Evolutionary conservation across 2,797 vertebrate genomes (phyloP).

Genomic region (Xenops minutus): DNA sequence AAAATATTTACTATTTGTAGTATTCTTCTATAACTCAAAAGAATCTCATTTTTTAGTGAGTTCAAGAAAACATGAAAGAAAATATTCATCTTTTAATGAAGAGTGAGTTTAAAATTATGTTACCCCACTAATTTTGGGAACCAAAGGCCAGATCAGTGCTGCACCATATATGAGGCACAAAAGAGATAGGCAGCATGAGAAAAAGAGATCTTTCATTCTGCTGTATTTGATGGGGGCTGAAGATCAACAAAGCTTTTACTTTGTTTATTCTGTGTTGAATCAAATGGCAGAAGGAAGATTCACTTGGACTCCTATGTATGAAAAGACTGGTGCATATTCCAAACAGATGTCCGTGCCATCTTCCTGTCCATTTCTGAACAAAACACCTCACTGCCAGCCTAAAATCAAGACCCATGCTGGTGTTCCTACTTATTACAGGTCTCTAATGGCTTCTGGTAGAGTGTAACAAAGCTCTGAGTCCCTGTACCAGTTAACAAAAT

Average conservation of each 20-base stretch:
- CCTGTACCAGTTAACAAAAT: constrained; percentile 27
- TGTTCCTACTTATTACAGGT: constrained; percentile 14
- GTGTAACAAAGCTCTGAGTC: constrained; percentile 24
- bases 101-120: not conserved
- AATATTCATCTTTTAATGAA: not conserved
- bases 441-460: constrained; percentile 23
- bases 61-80: not conserved
- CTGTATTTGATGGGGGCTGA: not conserved
- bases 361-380: not conserved
- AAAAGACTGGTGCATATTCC: not conserved
- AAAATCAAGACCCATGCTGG: not conserved
- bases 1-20: not conserved
- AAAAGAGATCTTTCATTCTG: not conserved
- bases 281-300: not conserved
- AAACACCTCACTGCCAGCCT: not conserved
- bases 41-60: not conserved
- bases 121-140: not conserved
- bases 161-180: not conserved
- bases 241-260: not conserved
- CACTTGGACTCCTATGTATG: not conserved
- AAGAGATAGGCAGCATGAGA: not conserved
- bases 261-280: not conserved
- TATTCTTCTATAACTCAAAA: not conserved
- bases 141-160: not conserved
- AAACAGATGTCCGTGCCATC: not conserved